These are phyloP conservation scores for Bostrychus sinensis DNA, from an alignment of 2,113 vertebrate species.

Conservation along the genomic window DNA sequence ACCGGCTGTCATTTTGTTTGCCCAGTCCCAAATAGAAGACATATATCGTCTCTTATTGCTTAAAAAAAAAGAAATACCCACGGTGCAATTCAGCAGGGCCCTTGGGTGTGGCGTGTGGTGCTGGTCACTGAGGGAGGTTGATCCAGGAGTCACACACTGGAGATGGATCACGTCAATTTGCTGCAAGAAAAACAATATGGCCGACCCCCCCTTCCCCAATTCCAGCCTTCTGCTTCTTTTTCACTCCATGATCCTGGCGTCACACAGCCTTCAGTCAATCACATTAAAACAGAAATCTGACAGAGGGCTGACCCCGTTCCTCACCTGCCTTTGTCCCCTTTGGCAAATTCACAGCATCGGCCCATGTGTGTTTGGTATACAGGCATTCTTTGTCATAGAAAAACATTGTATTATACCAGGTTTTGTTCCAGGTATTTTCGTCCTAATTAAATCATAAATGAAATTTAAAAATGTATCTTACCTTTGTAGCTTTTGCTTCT, in stretches of 20 bases:
- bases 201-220: slow-evolving; percentile 54
- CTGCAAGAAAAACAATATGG: slow-evolving; percentile 88
- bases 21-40: slow-evolving; percentile 82
- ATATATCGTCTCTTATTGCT: slow-evolving; percentile 85
- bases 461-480: too few relatives aligned
- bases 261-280: slow-evolving; percentile 83
- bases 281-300: slow-evolving; percentile 65
- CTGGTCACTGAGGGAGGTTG: slow-evolving; percentile 86
- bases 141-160: slow-evolving; percentile 84
- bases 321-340: slow-evolving; percentile 35
- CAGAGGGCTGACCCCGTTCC: slow-evolving; percentile 71
- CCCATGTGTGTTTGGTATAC: slow-evolving; percentile 56
- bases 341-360: not conserved
- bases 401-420: not conserved
- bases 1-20: slow-evolving; percentile 76
- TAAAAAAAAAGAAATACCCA: slow-evolving; percentile 72
- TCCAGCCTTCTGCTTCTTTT: slow-evolving; percentile 67
- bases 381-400: not conserved
- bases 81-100: slow-evolving; percentile 86
- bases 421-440: too few relatives aligned
- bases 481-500: not conserved
- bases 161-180: slow-evolving; percentile 97
- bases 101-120: slow-evolving; percentile 68
- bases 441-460: too few relatives aligned
- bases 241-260: slow-evolving; percentile 55